Base-by-base conservation (phyloP, 2,113 vertebrate genomes). In the Athene noctua region DNA sequence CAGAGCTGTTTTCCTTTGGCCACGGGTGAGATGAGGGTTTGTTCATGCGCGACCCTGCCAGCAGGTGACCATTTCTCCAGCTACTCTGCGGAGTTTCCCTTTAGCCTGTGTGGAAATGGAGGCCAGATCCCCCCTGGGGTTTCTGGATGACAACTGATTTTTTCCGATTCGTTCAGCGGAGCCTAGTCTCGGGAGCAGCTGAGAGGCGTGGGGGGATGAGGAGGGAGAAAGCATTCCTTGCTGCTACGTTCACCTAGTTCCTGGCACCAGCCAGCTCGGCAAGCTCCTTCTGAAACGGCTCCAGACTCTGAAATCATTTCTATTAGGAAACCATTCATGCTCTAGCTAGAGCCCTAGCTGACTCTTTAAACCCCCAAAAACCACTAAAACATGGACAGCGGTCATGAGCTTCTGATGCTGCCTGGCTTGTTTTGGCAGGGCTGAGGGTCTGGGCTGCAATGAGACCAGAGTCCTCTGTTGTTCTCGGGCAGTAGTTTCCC, bases 221-320 rank as follows among this genome's bases (percentile, higher is more conserved):
- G 84, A 95, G 80, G 94, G 88, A 92, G 92, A 80, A 70, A 89
- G 81, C 95, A 97, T 96, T 97, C 95, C 96, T 96, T 88, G 91
- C 92, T 85, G 89, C 93, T 97, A 61, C 93, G 85, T 97, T 94
- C 86, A 65, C 88, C 62, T 18, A 91, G 96, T 90, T 96, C 94
- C 96, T 96, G 93, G 96, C 75, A 92, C 88, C 86, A 51, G 92
- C 80, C 78, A 46, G 78, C 90, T 91, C 92, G 51, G 85, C 81
- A 19, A 94, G 91, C 81, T 97, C 70, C 94, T 97, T 89, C 95
- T 97, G 97, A 97, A 96, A 92, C 73, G 0, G 2, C 90, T 97
- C 97, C 97, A 97, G 95, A 74, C 82, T 94, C 95, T 96, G 94
- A 96, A 95, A 93, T 95, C 81, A 95, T 63, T 92, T 58, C 94